Percentiles rank a stretch among this genome's conserved stretches.
phyloP scores from a whole-genome alignment of 2,888 invertebrate genomes.

The Crepidodera aurea region DNA sequence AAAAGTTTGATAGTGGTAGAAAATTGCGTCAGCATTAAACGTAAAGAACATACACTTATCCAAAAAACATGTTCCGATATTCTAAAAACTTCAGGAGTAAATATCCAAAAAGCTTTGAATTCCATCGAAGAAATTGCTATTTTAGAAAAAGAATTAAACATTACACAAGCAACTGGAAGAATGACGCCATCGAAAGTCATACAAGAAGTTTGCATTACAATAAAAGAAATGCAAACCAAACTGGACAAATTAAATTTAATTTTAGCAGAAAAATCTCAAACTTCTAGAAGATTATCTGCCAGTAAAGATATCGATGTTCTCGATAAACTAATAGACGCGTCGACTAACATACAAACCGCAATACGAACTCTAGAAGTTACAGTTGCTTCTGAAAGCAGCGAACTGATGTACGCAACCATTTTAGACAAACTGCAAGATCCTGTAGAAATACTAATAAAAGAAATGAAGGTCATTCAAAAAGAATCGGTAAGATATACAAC shows the following conservation, averaged over 20 bases:
- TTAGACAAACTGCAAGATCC: conserved; percentile 53
- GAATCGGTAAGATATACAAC: conserved; percentile 54
- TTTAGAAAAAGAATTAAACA: conserved; percentile 61
- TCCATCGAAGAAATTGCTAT: conserved; percentile 64
- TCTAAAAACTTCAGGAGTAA: conserved; percentile 67
- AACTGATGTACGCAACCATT: conserved; percentile 48
- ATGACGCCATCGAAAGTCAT: conserved; percentile 60
- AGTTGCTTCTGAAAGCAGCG: conserved; percentile 46
- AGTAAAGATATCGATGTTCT: conserved; percentile 41
- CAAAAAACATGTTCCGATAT: conserved; percentile 74
- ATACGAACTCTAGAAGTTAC: conserved; percentile 55
- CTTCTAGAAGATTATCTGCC: conserved; percentile 23
- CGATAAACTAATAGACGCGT: conserved; percentile 52
- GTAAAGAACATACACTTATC: conserved; percentile 72
- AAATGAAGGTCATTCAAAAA: conserved; percentile 54
- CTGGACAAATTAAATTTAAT: conserved; percentile 56
- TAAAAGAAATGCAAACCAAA: conserved; percentile 68
- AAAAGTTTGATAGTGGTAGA: conserved; percentile 72
- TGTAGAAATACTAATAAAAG: conserved; percentile 51
- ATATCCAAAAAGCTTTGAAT: conserved; percentile 66
- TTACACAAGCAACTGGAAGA: conserved; percentile 55
- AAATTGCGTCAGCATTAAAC: conserved; percentile 74
- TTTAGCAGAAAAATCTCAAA: conserved; percentile 47
- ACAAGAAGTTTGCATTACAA: conserved; percentile 65
- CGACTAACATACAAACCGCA: conserved; percentile 60